Conservation (phyloP, 2,888 invertebrate genomes). For the Nowickia ferox region DNA sequence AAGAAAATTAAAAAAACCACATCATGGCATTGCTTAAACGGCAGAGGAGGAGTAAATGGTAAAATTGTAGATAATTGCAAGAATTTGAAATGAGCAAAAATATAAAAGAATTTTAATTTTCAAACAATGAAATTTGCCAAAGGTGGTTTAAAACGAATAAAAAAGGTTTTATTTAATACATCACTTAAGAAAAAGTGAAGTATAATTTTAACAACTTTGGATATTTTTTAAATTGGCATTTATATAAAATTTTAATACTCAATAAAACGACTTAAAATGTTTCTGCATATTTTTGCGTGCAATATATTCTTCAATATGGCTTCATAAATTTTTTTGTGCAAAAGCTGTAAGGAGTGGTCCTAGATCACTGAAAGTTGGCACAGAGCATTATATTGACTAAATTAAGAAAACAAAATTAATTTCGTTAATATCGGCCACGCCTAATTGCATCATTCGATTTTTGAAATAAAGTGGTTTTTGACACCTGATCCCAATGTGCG, state of each 20-base stretch:
- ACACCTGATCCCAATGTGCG: too few relatives aligned
- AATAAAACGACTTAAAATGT: too few relatives aligned
- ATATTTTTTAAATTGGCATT: not conserved
- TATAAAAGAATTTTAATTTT: constrained; percentile 1
- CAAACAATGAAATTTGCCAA: not conserved
- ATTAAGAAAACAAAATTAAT: too few relatives aligned
- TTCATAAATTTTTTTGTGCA: too few relatives aligned
- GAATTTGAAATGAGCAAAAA: constrained; percentile 14
- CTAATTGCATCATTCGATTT: too few relatives aligned
- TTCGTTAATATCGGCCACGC: too few relatives aligned
- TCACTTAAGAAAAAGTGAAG: not conserved
- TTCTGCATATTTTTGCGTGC: not conserved
- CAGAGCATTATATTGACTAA: too few relatives aligned
- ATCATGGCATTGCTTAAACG: constrained; percentile 1
- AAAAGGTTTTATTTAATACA: not conserved
- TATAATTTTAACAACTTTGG: not conserved
- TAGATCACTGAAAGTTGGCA: too few relatives aligned
- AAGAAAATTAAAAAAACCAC: constrained; percentile 11
- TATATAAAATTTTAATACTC: too few relatives aligned
- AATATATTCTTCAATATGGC: too few relatives aligned
- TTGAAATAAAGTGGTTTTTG: too few relatives aligned
- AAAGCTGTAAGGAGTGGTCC: too few relatives aligned
- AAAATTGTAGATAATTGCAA: constrained; percentile 43
- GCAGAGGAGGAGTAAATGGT: not conserved
- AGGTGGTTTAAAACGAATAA: not conserved